Percentiles rank a stretch among this genome's conserved stretches.
Evolutionary conservation across 2,113 vertebrate genomes (phyloP).

Genomic region (Ctenodactylus gundi): DNA sequence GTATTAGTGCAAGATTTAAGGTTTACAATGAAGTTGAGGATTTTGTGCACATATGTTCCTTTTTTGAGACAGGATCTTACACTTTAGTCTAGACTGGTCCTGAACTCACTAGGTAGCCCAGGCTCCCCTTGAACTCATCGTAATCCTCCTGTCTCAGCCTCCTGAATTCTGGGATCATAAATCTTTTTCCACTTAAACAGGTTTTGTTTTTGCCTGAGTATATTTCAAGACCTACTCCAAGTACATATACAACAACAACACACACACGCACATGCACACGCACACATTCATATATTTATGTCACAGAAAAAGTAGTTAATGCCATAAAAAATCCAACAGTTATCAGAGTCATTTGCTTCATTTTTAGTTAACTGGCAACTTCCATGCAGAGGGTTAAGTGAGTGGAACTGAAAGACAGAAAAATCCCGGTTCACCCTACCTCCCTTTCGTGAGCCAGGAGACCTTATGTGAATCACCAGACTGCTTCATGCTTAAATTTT

Average conservation of each 20-base stretch:
- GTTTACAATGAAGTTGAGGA: no score
- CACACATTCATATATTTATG: neutral
- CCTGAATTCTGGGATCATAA: no score
- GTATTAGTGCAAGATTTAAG: no score
- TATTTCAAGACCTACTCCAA: neutral
- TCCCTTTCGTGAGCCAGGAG: neutral
- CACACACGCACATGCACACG: neutral
- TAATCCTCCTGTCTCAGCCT: no score
- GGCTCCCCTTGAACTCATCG: no score
- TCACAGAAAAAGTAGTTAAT: neutral
- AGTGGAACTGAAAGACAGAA: neutral
- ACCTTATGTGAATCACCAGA: neutral
- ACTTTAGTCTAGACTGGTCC: no score
- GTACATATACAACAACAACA: neutral
- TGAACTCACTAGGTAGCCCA: no score
- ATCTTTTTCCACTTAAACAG: neutral
- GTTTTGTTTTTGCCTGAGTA: neutral
- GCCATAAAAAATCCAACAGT: neutral
- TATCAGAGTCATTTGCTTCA: neutral
- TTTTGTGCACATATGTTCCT: no score
- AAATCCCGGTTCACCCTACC: neutral
- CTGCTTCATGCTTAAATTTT: neutral
- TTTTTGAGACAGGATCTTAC: no score
- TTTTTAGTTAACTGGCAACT: neutral
- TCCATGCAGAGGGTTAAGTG: neutral